Conservation (phyloP, 2,888 invertebrate genomes). For the Idaea biselata region DNA sequence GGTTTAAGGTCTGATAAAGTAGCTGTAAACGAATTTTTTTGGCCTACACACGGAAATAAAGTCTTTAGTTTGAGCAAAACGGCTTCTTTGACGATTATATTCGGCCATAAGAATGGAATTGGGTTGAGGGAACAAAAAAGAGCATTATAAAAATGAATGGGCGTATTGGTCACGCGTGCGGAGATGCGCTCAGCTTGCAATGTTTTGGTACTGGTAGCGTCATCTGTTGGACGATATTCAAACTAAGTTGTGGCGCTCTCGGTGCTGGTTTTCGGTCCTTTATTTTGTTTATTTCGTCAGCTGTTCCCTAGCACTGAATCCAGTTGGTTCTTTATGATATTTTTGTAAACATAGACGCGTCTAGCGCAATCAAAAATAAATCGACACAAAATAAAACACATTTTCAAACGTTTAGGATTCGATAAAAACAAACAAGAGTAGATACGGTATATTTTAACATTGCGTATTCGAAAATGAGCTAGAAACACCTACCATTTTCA, state of each 20-base stretch:
- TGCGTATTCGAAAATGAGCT: no score
- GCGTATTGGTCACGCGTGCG: slow-evolving; percentile 29
- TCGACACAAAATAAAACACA: neutral
- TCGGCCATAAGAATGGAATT: slow-evolving; percentile 68
- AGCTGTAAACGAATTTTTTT: slow-evolving; percentile 38
- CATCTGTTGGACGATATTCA: slow-evolving; percentile 28
- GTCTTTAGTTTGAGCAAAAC: slow-evolving; percentile 55
- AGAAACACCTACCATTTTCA: no score
- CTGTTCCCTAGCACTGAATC: slow-evolving; percentile 1
- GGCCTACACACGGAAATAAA: slow-evolving; percentile 33
- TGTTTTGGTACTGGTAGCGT: slow-evolving; percentile 26
- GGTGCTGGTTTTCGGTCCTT: slow-evolving; percentile 10
- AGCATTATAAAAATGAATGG: slow-evolving; percentile 37
- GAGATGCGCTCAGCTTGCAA: slow-evolving; percentile 19
- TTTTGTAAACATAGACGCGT: neutral
- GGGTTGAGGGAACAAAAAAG: slow-evolving; percentile 60
- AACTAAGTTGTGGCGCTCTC: slow-evolving; percentile 10
- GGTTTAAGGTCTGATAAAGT: slow-evolving; percentile 26
- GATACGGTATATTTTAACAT: no score
- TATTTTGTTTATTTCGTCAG: slow-evolving; percentile 12
- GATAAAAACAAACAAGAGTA: no score
- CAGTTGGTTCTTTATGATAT: slow-evolving; percentile 10
- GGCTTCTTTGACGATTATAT: slow-evolving; percentile 68
- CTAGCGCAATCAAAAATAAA: neutral
- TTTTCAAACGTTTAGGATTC: neutral